phyloP scores from a whole-genome alignment of 2,888 invertebrate species.

The Griposia aprilina region DNA sequence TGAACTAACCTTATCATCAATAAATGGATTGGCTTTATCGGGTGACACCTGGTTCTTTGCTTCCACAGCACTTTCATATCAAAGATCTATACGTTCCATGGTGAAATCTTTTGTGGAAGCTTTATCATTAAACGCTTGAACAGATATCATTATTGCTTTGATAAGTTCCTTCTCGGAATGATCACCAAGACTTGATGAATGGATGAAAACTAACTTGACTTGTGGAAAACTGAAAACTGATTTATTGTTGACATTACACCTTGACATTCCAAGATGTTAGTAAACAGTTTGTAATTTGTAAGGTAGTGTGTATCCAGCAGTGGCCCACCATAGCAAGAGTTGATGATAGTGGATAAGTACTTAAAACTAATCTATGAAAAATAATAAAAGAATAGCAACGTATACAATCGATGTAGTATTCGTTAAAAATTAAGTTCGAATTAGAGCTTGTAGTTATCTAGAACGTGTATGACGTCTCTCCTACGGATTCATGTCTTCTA shows the following conservation, averaged over 20 bases:
- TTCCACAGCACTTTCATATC: conserved; percentile 11
- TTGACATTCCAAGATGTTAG: conserved; percentile 9
- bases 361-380: background rate
- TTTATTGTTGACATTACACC: background rate
- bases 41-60: conserved; percentile 27
- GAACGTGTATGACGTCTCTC: conserved; percentile 12
- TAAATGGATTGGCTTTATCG: conserved; percentile 42
- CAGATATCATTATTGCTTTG: background rate
- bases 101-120: conserved; percentile 15
- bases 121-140: background rate
- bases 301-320: too few relatives aligned
- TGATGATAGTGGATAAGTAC: background rate
- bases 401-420: background rate
- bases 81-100: background rate
- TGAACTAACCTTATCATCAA: conserved; percentile 32
- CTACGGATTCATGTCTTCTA: background rate
- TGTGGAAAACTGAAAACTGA: background rate
- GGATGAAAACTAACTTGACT: conserved; percentile 5
- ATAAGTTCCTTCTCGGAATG: background rate
- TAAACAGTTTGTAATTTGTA: background rate
- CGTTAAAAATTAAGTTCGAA: background rate
- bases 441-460: background rate
- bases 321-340: background rate
- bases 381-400: background rate
- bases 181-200: background rate